A percentile compares a stretch with the other conserved stretches of the same genome.
Conservation (phyloP, 2,113 vertebrate species). For the Rhinoderma darwinii region DNA sequence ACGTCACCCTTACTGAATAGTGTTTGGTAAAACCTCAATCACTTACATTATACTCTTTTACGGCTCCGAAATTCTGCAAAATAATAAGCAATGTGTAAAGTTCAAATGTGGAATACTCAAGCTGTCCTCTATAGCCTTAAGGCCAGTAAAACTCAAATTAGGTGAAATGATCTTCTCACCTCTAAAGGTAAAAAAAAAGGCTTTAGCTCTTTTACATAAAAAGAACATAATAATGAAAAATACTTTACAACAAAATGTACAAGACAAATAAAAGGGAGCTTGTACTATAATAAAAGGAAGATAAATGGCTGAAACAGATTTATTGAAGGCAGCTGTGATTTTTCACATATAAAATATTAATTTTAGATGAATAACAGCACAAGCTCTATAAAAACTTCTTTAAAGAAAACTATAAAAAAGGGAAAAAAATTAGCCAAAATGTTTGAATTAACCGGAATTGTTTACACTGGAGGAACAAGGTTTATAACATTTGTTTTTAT, state of each 20-base stretch:
- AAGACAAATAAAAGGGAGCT: background rate
- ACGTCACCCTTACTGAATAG: too few species aligned
- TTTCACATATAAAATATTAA: constrained; percentile 35
- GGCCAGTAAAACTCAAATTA: too few species aligned
- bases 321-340: constrained; percentile 25
- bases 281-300: constrained; percentile 1
- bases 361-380: constrained; percentile 11
- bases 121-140: too few species aligned
- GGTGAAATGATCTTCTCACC: too few species aligned
- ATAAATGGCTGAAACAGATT: constrained; percentile 17
- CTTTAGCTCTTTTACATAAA: too few species aligned
- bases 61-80: too few species aligned
- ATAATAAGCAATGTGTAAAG: too few species aligned
- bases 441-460: constrained; percentile 38
- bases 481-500: constrained; percentile 44
- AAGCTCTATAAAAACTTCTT: constrained; percentile 2
- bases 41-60: too few species aligned
- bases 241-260: background rate
- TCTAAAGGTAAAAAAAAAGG: too few species aligned
- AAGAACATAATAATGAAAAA: too few species aligned
- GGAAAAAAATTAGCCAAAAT: constrained; percentile 14
- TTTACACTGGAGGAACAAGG: constrained; percentile 35
- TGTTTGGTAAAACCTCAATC: too few species aligned
- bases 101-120: too few species aligned
- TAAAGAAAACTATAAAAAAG: background rate